These are phyloP conservation scores for Hexactinellida sp. DNA, from an alignment of 37 sponge, comb jelly and placozoan species.

Conservation along the genomic window DNA sequence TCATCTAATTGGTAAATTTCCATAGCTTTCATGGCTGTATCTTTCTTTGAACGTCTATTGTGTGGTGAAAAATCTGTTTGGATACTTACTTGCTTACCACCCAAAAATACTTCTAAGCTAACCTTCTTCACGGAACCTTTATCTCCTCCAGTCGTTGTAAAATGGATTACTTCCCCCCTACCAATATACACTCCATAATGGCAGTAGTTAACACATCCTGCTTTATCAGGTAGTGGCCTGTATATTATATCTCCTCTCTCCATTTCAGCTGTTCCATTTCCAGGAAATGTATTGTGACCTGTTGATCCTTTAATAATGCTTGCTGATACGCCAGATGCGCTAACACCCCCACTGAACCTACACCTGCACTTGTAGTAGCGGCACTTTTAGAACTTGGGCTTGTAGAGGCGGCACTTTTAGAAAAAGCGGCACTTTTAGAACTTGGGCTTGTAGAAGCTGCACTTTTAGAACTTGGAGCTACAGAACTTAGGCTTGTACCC, in stretches of 20 bases:
- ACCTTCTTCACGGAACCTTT: background rate
- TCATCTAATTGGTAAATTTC: background rate
- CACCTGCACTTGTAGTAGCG: too few species aligned
- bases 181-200: background rate
- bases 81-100: background rate
- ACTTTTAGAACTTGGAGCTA: too few species aligned
- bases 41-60: background rate
- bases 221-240: background rate
- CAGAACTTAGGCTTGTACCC: too few species aligned
- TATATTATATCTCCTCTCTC: background rate
- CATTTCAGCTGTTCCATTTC: too few species aligned
- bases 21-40: background rate
- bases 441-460: too few species aligned
- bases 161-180: background rate
- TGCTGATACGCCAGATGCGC: too few species aligned
- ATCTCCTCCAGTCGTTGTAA: background rate
- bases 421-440: too few species aligned
- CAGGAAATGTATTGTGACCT: too few species aligned
- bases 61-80: background rate
- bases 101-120: background rate
- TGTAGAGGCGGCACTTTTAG: too few species aligned
- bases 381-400: too few species aligned
- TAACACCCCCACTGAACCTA: too few species aligned
- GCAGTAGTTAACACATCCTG: background rate
- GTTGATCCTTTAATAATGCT: too few species aligned